Evolutionary conservation across 2,113 vertebrate species (phyloP).

Genomic region (Sebastes schlegelii): DNA sequence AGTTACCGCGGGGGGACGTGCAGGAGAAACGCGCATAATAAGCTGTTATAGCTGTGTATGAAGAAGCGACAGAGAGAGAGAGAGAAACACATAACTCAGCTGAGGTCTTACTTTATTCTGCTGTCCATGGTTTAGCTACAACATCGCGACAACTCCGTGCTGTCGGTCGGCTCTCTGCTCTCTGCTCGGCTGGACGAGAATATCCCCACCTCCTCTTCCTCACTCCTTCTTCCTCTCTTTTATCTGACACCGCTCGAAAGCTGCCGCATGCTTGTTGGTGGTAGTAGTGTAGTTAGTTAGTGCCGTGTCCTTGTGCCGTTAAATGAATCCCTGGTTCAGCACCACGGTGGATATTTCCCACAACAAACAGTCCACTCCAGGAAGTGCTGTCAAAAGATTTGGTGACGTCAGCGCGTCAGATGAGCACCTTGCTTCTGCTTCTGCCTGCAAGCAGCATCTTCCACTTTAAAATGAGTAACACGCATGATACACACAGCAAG

Average conservation of each 20-base stretch:
- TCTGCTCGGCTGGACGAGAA: conserved; percentile 49
- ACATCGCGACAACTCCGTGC: conserved; percentile 86
- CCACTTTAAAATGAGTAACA: conserved; percentile 12
- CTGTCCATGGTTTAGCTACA: conserved; percentile 89
- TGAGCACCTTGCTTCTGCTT: conserved; percentile 48
- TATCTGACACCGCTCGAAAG: conserved; percentile 53
- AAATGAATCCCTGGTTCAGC: conserved; percentile 33
- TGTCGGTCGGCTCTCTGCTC: conserved; percentile 68
- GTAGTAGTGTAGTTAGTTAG: not conserved
- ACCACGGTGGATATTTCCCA: conserved; percentile 75
- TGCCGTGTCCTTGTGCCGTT: conserved; percentile 23
- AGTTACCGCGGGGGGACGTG: not conserved
- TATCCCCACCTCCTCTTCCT: conserved; percentile 44
- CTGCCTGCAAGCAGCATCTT: conserved; percentile 32
- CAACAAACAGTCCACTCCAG: conserved; percentile 81
- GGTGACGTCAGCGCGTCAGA: conserved; percentile 82
- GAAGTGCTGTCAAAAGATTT: conserved; percentile 82
- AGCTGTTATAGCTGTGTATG: not conserved
- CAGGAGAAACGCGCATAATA: not conserved
- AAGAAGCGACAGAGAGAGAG: not conserved
- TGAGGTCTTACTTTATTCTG: conserved; percentile 89
- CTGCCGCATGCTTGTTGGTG: conserved; percentile 56
- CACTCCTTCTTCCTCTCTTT: conserved; percentile 7
- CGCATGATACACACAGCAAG: not conserved
- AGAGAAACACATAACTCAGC: conserved; percentile 10